phyloP scores from a whole-genome alignment of 2,888 invertebrate genomes.

The Drosophila barbarae region DNA sequence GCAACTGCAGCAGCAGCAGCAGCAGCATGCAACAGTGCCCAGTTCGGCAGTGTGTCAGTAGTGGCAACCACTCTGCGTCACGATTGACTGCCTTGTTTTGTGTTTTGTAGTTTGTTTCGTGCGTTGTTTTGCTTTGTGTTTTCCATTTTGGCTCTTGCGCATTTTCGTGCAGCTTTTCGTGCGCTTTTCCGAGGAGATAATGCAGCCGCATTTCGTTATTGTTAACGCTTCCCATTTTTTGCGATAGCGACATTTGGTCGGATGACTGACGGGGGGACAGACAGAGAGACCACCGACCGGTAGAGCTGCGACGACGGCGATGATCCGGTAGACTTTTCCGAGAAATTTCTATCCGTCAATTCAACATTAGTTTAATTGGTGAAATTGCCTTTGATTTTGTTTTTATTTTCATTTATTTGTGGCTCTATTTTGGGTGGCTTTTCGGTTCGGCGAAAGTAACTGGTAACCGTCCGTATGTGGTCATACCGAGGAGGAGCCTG shows the following conservation, averaged over 20 bases:
- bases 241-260: conserved; percentile 48
- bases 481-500: conserved; percentile 9
- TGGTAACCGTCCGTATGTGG: conserved; percentile 2
- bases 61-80: conserved; percentile 41
- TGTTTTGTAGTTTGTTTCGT: conserved; percentile 29
- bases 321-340: conserved; percentile 53
- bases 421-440: conserved; percentile 1
- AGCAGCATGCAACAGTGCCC: conserved; percentile 37
- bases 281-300: conserved; percentile 4
- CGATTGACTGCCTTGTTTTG: conserved; percentile 51
- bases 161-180: conserved; percentile 24
- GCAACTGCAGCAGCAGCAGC: conserved; percentile 15
- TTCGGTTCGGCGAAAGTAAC: conserved; percentile 53
- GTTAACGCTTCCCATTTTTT: conserved; percentile 53
- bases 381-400: conserved; percentile 49
- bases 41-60: conserved; percentile 42
- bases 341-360: conserved; percentile 64
- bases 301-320: conserved; percentile 3
- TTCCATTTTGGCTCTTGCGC: conserved; percentile 17
- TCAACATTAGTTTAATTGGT: conserved; percentile 63
- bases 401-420: neutral
- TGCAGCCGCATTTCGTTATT: conserved; percentile 21
- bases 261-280: conserved; percentile 6
- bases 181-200: conserved; percentile 42
- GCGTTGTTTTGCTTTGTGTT: conserved; percentile 20